These are phyloP conservation scores for Dendrolimus pini DNA, from an alignment of 2,888 invertebrate genomes.

Conservation along the genomic window DNA sequence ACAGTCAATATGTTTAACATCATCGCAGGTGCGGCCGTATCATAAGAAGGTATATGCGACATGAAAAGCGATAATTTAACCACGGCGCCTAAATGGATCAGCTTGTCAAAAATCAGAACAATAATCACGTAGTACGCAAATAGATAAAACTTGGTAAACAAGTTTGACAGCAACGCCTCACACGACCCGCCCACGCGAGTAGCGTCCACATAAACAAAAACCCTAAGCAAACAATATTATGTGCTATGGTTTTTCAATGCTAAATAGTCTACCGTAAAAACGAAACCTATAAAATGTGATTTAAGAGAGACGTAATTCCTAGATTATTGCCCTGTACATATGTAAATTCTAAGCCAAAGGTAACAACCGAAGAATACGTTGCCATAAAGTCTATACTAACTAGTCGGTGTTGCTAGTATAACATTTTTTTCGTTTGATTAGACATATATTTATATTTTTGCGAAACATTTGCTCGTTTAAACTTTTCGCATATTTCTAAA, in stretches of 20 bases:
- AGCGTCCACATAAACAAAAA: constrained; percentile 32
- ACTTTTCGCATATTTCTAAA: too few species aligned
- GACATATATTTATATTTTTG: too few species aligned
- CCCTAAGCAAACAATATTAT: constrained; percentile 34
- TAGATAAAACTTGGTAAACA: constrained; percentile 60
- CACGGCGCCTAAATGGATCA: constrained; percentile 33
- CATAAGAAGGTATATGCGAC: too few species aligned
- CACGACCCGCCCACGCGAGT: constrained; percentile 36
- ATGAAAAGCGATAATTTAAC: not conserved
- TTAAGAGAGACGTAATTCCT: constrained; percentile 1
- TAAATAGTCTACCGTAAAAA: constrained; percentile 5
- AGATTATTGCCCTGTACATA: not conserved
- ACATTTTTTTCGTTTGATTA: too few species aligned
- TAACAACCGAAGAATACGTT: not conserved
- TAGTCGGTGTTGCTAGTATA: too few species aligned
- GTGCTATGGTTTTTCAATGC: constrained; percentile 15
- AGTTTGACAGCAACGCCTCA: constrained; percentile 52
- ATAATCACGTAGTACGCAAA: constrained; percentile 46
- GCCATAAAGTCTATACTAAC: too few species aligned
- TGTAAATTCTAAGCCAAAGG: not conserved
- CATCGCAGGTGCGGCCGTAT: too few species aligned
- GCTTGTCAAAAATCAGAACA: constrained; percentile 35
- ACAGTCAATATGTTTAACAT: too few species aligned
- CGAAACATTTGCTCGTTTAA: too few species aligned
- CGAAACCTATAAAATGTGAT: constrained; percentile 10